These are phyloP conservation scores for Hydriomena furcata DNA, from an alignment of 2,888 invertebrate genomes.

Conservation along the genomic window DNA sequence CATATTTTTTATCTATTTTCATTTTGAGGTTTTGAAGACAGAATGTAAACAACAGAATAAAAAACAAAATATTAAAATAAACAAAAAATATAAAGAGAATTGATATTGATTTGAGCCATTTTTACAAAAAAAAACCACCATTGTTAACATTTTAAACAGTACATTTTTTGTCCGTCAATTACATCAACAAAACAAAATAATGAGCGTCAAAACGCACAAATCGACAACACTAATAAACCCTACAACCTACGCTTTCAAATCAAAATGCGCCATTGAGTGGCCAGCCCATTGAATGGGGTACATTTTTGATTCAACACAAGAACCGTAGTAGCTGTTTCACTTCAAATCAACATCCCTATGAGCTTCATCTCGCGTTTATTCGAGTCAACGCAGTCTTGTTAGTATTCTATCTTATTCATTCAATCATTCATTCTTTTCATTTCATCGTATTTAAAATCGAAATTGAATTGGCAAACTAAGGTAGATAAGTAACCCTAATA, in stretches of 20 bases:
- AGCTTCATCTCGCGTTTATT: background rate
- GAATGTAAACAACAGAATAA: too few relatives aligned
- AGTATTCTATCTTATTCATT: background rate
- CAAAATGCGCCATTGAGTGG: conserved; percentile 36
- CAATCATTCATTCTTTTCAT: too few relatives aligned
- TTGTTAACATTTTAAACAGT: too few relatives aligned
- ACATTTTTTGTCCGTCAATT: background rate
- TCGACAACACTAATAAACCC: conserved; percentile 34
- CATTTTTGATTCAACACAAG: conserved; percentile 72
- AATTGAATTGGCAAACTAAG: too few relatives aligned
- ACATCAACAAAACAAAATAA: background rate
- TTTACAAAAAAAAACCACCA: too few relatives aligned
- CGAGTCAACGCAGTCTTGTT: background rate
- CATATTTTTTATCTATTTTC: too few relatives aligned
- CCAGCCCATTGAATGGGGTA: conserved; percentile 69
- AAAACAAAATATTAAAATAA: too few relatives aligned
- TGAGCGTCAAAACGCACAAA: conserved; percentile 22
- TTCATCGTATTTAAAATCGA: too few relatives aligned
- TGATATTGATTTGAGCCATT: too few relatives aligned
- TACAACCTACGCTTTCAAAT: conserved; percentile 56
- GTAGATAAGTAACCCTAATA: too few relatives aligned
- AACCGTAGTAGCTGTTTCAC: conserved; percentile 40
- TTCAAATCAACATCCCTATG: background rate
- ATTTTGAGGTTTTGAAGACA: too few relatives aligned
- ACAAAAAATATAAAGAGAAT: too few relatives aligned